Base-by-base conservation (phyloP, 2,113 vertebrate species). In the Noctilio leporinus region DNA sequence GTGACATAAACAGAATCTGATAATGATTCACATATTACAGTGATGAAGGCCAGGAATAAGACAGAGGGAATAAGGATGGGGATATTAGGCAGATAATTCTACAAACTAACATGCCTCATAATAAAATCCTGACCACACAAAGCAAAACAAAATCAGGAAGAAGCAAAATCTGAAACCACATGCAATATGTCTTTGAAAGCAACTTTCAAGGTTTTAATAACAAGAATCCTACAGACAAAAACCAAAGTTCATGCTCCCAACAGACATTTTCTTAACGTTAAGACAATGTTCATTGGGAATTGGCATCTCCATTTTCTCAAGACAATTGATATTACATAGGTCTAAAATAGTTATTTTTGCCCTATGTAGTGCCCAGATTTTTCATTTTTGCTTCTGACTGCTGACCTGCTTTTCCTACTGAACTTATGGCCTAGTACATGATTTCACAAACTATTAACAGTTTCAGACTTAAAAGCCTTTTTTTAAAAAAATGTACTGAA, bases 1-100 rank as follows among this genome's bases (percentile, higher is more conserved):
- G 64, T 72, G 91, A 75, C 91, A 84, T 55, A 88, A 93, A 88
- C 53, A 76, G 62, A 95, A 76, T 96, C 57, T 89, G 86, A 69
- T 91, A 97, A 83, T 0, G 3, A 92, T 70, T 85, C 95, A 77
- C 65, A 94, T 73, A 91, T 87, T 64, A 93, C 19, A 91, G 17
- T 0, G 3, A 93, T 43, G 65, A 49, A 94, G 86, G 62, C 7
- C 19, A 82, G 51, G 84, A 89, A 95, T 96, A 69, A 64, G 67
- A 95, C 89, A 70, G 67, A 96, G 59, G 43, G 40, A 81, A 73
- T 72, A 65, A 64, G 70, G 70, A 65, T 59, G 2, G 38, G 33
- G 35, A 11, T 62, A 33, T 86, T 43, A 91, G 45, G 93, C 47
- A 92, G 82, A 65, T 38, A 72, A 86, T 80, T 86, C 91, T 80